Evolutionary conservation across 2,797 vertebrate genomes (phyloP).

Genomic region (Artibeus jamaicensis): DNA sequence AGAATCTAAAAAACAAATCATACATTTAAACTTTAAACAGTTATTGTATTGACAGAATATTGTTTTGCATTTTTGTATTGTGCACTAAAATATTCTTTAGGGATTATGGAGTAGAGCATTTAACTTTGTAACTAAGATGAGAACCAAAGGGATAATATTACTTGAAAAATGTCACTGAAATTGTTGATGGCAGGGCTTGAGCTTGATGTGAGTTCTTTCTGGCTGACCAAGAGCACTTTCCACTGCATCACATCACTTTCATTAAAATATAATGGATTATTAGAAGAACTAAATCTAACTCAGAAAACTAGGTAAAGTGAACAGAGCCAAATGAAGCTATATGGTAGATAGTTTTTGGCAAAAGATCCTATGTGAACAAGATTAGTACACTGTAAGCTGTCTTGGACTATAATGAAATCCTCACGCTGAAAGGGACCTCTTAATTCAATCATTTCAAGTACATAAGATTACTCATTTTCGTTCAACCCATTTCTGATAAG

Average conservation of each 20-base stretch:
- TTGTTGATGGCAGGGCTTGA: neutral
- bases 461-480: neutral
- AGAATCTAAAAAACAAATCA: neutral
- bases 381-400: neutral
- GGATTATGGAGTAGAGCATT: neutral
- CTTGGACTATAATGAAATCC: neutral
- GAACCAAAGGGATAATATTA: neutral
- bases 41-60: neutral
- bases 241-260: neutral
- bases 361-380: neutral
- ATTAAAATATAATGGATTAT: neutral
- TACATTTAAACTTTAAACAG: neutral
- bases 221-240: neutral
- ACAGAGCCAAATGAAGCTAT: neutral
- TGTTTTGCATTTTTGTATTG: neutral
- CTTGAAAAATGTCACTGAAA: neutral
- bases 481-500: neutral
- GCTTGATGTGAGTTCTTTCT: neutral
- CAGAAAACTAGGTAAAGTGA: neutral
- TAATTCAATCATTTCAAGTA: slow-evolving; percentile 1
- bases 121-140: neutral
- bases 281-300: slow-evolving; percentile 5
- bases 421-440: neutral
- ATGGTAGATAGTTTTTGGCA: neutral
- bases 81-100: neutral